Percentiles rank a stretch among this genome's conserved stretches.
Evolutionary conservation across 2,797 vertebrate species (phyloP).

Genomic region (Dicrostonyx torquatus): DNA sequence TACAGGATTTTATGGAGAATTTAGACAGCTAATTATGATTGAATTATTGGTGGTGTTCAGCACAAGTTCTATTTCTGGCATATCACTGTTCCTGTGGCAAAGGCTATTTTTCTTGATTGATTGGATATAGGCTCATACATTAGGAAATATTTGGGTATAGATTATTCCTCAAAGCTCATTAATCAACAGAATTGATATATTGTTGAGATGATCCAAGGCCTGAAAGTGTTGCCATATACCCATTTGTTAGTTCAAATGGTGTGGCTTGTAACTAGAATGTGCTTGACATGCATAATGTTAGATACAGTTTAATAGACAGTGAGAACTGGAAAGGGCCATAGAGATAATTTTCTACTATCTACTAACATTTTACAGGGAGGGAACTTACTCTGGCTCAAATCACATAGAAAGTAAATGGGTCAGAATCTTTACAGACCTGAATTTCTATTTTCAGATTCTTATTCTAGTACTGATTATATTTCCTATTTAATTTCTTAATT

Average conservation of each 20-base stretch:
- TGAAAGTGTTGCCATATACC: neutral
- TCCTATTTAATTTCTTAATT: conserved; percentile 45
- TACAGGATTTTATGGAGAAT: conserved; percentile 34
- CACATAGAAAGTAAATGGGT: neutral
- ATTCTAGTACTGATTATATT: conserved; percentile 2
- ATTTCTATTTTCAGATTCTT: conserved; percentile 32
- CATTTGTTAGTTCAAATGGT: conserved; percentile 59
- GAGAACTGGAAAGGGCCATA: neutral
- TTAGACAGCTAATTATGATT: conserved; percentile 73
- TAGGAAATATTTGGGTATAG: conserved; percentile 62
- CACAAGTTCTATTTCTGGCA: conserved; percentile 67
- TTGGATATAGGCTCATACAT: conserved; percentile 62
- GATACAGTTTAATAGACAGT: conserved; percentile 41
- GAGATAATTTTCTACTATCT: neutral
- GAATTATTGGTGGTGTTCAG: conserved; percentile 71
- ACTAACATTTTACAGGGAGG: neutral
- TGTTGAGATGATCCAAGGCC: conserved; percentile 52
- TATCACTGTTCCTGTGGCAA: conserved; percentile 57
- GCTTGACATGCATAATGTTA: conserved; percentile 40
- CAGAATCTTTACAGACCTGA: neutral
- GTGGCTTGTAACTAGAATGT: conserved; percentile 68
- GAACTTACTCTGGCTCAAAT: neutral
- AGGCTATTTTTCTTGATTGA: conserved; percentile 74
- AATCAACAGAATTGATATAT: conserved; percentile 79
- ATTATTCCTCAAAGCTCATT: conserved; percentile 76